Base-by-base conservation (phyloP, 2,888 invertebrate species). In the Scelioninae gen. 1 region DNA sequence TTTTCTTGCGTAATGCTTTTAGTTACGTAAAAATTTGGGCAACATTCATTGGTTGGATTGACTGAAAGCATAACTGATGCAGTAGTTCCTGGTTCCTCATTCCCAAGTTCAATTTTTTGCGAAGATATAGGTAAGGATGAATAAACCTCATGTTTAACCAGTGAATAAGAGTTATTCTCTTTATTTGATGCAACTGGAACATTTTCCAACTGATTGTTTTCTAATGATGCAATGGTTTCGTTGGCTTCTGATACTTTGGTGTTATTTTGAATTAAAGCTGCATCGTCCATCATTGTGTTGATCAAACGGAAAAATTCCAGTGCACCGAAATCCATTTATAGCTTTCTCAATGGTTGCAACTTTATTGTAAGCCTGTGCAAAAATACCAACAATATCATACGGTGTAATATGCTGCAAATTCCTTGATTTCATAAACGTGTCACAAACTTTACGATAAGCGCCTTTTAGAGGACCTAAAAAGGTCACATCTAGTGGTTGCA, bases 401-500 rank as follows among this genome's bases (percentile, higher is more conserved):
- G 56, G 78, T 6, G 71, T 72, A 9, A 78, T 82, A 13, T 75
- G 69, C 38, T 40, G 13, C n/a, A 66, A 9, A 62, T 56, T 15
- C 9, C 66, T 53, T n/a, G 40, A 58, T 38, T 77, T 75, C 29
- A 84, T 34, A n/a, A 66, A 78, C 5, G 53, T 10, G 43, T 84
- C 66, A 58, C 75, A 77, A 15, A 74, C 55, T 38, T 51, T 78
- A 29, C 55, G 43, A 10, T 76, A 84, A n/a, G 74, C 69, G 7
- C 6, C 31, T 60, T 79, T 79, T 8, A 82, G 16, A 15, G 75
- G 72, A 15, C 72, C 77, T 47, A 63, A 79, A 51, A 82, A 79
- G n/a, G 74, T 53, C 10, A 82, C 72, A 68, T 82, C 84, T 32
- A 82, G 55, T 0, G 79, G 84, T 16, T 82, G 82, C 11, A 84